Evolutionary conservation across 2,888 invertebrate genomes (phyloP), one percentile per base, ranked within the genome.

Genomic region (Drosophila ustulata): DNA sequence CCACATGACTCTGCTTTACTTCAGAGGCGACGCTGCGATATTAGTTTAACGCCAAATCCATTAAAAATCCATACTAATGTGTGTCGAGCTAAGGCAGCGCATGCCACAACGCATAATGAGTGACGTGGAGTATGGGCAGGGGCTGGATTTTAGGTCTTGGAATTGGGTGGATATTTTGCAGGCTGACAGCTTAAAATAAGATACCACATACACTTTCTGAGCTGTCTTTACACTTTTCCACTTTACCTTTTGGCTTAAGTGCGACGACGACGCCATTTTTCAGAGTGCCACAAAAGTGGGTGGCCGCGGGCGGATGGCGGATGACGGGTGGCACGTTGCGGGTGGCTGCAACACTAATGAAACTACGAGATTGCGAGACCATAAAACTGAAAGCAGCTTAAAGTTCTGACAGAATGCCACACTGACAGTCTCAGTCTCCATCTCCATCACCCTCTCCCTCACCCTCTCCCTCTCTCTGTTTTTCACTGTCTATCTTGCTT

Each of bases 21-120:
- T 71, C 69, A 53, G 49, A 69, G 79, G 13, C 64, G 59, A 62
- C 57, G 52, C 69, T 66, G 75, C 75, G 75, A 82, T 80, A 84
- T 85, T 80, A 82, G 82, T 87, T 82, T 80, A 69, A 68, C 79
- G 82, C 71, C 80, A 75, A 72, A 86, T 82, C 84, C 86, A 87
- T 86, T 88, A 86, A 87, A 87, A 88, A 87, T 82, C 88, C 75
- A 82, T 87, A 82, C 82, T 85, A 84, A 85, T 85, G 79, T 82
- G 76, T 87, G 87, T 82, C 84, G 83, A 71, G 71, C 69, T 65
- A 68, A 72, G 80, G 73, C 80, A 71, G 59, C 66, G 71, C 37
- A 72, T 86, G 86, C 81, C 86, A 75, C 76, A 80, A 66, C 72
- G 83, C 86, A 83, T 83, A 86, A 83, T 83, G 86, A 83, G 83